Conservation (phyloP, 2,888 invertebrate species). For the Apodemia zela region DNA sequence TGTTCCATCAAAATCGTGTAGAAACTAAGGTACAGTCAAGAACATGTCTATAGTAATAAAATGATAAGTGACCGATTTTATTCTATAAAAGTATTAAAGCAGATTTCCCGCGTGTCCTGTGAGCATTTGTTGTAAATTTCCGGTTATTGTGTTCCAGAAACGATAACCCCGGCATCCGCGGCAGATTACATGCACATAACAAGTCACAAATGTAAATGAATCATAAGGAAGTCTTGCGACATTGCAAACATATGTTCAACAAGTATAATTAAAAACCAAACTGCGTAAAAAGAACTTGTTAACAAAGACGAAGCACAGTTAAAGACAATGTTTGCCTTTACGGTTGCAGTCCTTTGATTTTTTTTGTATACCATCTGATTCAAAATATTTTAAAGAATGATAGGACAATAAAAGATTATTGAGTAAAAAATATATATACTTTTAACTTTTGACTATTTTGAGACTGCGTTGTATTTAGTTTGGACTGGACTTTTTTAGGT, state of each 20-base stretch:
- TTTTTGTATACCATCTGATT: background rate
- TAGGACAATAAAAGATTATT: too few species aligned
- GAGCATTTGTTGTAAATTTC: slow-evolving; percentile 15
- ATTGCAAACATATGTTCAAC: slow-evolving; percentile 25
- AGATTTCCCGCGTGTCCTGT: slow-evolving; percentile 10
- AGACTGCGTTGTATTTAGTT: too few species aligned
- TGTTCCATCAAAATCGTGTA: too few species aligned
- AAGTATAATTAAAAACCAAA: slow-evolving; percentile 23
- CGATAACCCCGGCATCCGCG: slow-evolving; percentile 57
- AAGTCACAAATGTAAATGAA: slow-evolving; percentile 49
- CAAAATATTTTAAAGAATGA: background rate
- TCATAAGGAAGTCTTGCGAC: slow-evolving; percentile 47
- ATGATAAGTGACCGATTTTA: background rate
- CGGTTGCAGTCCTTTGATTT: background rate
- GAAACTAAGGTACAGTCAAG: too few species aligned
- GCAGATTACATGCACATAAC: slow-evolving; percentile 41
- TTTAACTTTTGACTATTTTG: too few species aligned
- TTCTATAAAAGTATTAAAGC: background rate
- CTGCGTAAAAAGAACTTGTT: slow-evolving; percentile 9
- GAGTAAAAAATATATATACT: too few species aligned
- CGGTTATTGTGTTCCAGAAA: slow-evolving; percentile 14
- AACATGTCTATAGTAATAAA: too few species aligned
- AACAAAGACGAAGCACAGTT: slow-evolving; percentile 4
- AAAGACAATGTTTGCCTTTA: background rate
- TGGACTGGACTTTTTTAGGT: too few species aligned